Base-by-base conservation (phyloP, 2,888 invertebrate genomes). In the Campoplex nolae region DNA sequence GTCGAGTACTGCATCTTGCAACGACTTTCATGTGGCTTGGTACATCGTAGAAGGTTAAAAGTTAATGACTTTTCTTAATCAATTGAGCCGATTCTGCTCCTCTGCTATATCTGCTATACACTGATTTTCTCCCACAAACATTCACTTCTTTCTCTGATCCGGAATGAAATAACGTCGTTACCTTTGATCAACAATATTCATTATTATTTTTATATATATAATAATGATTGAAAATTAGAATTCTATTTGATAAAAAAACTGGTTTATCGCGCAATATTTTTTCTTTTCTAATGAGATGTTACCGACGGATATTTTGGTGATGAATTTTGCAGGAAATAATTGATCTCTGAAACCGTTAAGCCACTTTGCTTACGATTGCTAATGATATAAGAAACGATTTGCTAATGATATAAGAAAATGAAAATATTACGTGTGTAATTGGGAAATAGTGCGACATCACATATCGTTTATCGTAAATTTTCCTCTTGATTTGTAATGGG, bases 1-100 rank as follows among this genome's bases (percentile, higher is more conserved):
- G 71, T 73, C 80, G 38, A 73, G 45, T 71, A 13, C 62, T 62
- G 38, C 51, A 45, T 58, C 58, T 28, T 58, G 48, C n/a, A 76
- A 70, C 58, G 32, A 70, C 68, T n/a, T 45, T 28, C 28, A 58
- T 45, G 42, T n/a, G 45, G 38, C 38, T 56, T 67, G 45, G 18
- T 48, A 38, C 23, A 32, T 62, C 0, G 1, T 68, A 32, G 58
- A 70, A 9, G 11, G 23, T 70, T 38, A n/a, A 56, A 6, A 54
- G 54, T 79, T 79, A 45, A 82, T 68, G 56, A 65, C 51, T 54
- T 81, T 82, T 18, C 42, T 16, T 51, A 65, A 73, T 54, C 23
- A 51, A 73, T 48, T 65, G 28, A n/a, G 11, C 13, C 58, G 11
- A 48, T 45, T 45, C 9, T n/a, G n/a, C 42, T 65, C 38, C 42